Conservation (phyloP, 1,140 invertebrate genomes). For the Meloidogyne hapla region DNA sequence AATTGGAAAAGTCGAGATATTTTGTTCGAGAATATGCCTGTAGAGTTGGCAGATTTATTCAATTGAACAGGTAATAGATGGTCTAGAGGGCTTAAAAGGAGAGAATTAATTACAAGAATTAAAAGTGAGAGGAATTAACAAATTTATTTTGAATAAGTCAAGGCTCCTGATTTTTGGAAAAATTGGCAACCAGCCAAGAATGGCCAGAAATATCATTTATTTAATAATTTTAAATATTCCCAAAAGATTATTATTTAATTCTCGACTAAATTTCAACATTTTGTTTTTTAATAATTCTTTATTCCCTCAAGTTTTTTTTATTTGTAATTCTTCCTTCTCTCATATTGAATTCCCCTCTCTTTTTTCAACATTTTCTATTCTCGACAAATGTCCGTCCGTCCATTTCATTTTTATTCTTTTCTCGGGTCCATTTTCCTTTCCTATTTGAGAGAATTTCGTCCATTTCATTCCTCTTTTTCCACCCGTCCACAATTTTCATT, state of each 20-base stretch:
- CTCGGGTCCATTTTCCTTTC: not conserved
- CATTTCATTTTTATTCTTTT: not conserved
- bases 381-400: constrained; percentile 1
- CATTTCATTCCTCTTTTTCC: not conserved
- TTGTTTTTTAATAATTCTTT: not conserved
- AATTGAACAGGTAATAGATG: no score
- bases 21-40: not conserved
- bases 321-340: not conserved
- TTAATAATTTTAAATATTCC: no score
- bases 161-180: no score
- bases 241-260: no score
- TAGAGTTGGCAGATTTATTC: no score
- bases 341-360: not conserved
- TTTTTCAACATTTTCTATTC: not conserved
- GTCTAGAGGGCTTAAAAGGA: no score
- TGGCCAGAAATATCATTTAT: no score
- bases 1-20: not conserved
- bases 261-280: not conserved
- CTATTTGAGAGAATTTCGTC: not conserved
- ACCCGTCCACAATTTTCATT: constrained; percentile 5
- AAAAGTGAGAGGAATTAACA: no score
- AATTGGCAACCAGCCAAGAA: no score
- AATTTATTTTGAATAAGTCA: no score
- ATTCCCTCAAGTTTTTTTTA: not conserved
- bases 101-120: no score